Conservation (phyloP, 2,797 vertebrate species). For the Cuculus canorus region DNA sequence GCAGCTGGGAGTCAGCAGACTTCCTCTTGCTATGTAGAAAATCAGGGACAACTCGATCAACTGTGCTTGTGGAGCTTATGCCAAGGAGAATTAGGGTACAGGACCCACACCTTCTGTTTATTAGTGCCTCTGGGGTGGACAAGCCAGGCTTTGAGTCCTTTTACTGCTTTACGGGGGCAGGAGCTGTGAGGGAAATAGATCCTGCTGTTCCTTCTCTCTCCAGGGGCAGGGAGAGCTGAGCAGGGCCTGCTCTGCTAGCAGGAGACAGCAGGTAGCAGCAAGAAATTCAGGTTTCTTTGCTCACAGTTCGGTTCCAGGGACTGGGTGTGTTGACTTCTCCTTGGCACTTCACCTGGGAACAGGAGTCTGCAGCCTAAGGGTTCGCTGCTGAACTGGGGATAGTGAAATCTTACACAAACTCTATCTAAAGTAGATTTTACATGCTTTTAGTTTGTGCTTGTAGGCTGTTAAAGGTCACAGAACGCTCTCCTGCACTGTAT, state of each 20-base stretch:
- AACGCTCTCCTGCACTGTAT: neutral
- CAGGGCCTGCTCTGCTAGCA: neutral
- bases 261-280: constrained; percentile 44
- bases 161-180: neutral
- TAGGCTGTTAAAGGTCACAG: neutral
- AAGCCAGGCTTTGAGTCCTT: neutral
- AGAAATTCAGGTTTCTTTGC: neutral
- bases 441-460: fast-evolving
- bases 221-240: neutral
- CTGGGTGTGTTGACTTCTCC: neutral
- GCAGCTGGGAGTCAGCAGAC: neutral
- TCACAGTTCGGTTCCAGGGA: fast-evolving
- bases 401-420: neutral
- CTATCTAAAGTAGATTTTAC: neutral
- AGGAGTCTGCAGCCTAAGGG: neutral
- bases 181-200: too few relatives aligned
- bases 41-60: neutral
- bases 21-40: neutral
- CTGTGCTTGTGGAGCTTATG: neutral
- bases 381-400: neutral
- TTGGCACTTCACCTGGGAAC: neutral
- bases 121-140: neutral
- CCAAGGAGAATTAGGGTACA: neutral
- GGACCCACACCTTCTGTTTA: neutral
- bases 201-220: neutral